Evolutionary conservation across 2,888 invertebrate genomes (phyloP).

Genomic region (Xestia rhomboidea): DNA sequence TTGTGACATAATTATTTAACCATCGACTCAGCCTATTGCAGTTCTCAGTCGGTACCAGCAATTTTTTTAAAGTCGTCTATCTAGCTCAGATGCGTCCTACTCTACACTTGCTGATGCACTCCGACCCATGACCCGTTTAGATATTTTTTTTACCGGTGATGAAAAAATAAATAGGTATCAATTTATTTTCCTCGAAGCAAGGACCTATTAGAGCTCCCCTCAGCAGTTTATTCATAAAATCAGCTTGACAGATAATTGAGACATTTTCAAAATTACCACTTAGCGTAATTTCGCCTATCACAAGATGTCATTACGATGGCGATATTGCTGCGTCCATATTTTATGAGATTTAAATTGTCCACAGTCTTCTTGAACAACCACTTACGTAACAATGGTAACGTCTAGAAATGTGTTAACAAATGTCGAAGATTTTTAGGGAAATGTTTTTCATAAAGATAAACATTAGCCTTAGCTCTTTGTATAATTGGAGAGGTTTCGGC

Average conservation of each 20-base stretch:
- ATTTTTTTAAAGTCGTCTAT: not conserved
- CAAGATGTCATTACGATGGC: constrained; percentile 41
- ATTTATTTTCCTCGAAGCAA: constrained; percentile 7
- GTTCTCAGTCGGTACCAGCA: not conserved
- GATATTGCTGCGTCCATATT: constrained; percentile 50
- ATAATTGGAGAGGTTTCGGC: constrained; percentile 73
- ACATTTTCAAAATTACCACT: constrained; percentile 43
- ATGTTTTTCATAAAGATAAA: constrained; percentile 72
- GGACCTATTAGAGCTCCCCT: constrained; percentile 11
- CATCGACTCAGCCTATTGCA: no score
- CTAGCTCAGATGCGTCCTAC: no score
- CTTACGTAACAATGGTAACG: constrained; percentile 36
- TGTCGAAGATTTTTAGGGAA: constrained; percentile 47
- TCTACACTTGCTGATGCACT: not conserved
- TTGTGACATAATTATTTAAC: not conserved
- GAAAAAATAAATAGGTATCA: not conserved
- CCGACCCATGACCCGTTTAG: not conserved
- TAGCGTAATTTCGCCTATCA: constrained; percentile 30
- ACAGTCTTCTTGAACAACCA: constrained; percentile 36
- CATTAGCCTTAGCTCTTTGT: constrained; percentile 62
- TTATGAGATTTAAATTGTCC: constrained; percentile 58
- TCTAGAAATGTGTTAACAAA: constrained; percentile 36
- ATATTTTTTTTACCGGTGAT: not conserved
- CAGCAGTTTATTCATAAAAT: constrained; percentile 23
- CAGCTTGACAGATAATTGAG: constrained; percentile 29